Conservation (phyloP, 2,113 vertebrate genomes). For the Laterallus jamaicensis region DNA sequence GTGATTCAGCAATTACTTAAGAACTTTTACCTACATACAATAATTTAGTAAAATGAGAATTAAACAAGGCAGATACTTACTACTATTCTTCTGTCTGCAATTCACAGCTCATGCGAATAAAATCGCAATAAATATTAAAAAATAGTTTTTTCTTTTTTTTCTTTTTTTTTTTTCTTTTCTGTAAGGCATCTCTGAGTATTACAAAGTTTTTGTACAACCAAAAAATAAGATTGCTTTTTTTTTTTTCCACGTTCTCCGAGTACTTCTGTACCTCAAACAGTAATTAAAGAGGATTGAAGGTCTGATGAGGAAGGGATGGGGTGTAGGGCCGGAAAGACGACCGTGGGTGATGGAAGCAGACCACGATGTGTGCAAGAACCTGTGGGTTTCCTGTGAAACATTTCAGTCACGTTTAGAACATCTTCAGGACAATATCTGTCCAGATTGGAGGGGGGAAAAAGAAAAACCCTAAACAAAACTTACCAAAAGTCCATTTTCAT, state of each 20-base stretch:
- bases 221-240: conserved; percentile 58
- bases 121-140: conserved; percentile 75
- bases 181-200: conserved; percentile 78
- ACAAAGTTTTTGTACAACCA: conserved; percentile 72
- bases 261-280: conserved; percentile 43
- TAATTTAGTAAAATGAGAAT: conserved; percentile 71
- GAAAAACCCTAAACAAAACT: not conserved
- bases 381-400: conserved; percentile 58
- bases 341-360: conserved; percentile 45
- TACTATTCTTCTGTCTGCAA: conserved; percentile 57
- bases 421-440: conserved; percentile 29
- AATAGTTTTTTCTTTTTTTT: conserved; percentile 53
- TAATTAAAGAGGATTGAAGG: conserved; percentile 13
- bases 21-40: conserved; percentile 69
- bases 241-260: conserved; percentile 29
- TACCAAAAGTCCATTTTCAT: conserved; percentile 50
- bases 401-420: conserved; percentile 23
- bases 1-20: conserved; percentile 74
- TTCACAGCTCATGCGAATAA: conserved; percentile 73
- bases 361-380: conserved; percentile 24
- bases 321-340: not conserved
- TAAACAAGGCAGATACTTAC: conserved; percentile 64
- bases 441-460: not conserved
- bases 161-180: not conserved
- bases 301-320: conserved; percentile 1